Percentiles rank a stretch among this genome's conserved stretches.
Conservation (phyloP, 2,113 vertebrate genomes). For the Paramisgurnus dabryanus region DNA sequence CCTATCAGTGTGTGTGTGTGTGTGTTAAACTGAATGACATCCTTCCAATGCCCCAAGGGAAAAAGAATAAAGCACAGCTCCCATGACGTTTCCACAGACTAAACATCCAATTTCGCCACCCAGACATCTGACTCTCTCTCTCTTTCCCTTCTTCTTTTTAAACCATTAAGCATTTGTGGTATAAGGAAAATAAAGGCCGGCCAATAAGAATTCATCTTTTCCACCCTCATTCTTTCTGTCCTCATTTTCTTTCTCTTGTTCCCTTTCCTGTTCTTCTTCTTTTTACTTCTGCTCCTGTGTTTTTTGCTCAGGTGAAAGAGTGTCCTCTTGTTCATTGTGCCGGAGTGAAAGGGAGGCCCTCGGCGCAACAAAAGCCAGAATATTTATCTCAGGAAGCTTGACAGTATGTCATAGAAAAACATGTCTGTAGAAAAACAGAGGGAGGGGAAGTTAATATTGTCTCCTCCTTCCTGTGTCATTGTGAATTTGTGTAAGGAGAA, state of each 20-base stretch:
- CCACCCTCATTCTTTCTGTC: constrained; percentile 23
- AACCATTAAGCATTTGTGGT: constrained; percentile 27
- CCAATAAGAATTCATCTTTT: constrained; percentile 34
- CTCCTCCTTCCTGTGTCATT: constrained; percentile 75
- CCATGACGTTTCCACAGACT: constrained; percentile 74
- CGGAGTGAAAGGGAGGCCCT: constrained; percentile 71
- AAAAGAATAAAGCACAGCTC: constrained; percentile 54
- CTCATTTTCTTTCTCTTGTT: constrained; percentile 33
- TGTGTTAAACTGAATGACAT: constrained; percentile 35
- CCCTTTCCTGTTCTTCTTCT: constrained; percentile 59
- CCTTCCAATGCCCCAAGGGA: constrained; percentile 13
- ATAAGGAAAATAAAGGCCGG: constrained; percentile 18
- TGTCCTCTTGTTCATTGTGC: constrained; percentile 66
- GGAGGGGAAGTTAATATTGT: constrained; percentile 75
- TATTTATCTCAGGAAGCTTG: constrained; percentile 78
- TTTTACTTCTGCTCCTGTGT: constrained; percentile 57
- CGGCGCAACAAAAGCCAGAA: constrained; percentile 71
- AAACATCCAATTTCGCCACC: constrained; percentile 71
- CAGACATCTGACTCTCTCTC: constrained; percentile 67
- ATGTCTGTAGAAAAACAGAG: constrained; percentile 70
- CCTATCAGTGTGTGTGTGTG: not conserved
- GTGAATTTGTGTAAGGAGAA: constrained; percentile 56
- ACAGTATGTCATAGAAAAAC: constrained; percentile 63
- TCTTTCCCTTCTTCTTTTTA: constrained; percentile 12
- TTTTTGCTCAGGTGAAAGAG: constrained; percentile 75